phyloP scores from a whole-genome alignment of 2,797 vertebrate species.

The Hypotaenidia okinawae region DNA sequence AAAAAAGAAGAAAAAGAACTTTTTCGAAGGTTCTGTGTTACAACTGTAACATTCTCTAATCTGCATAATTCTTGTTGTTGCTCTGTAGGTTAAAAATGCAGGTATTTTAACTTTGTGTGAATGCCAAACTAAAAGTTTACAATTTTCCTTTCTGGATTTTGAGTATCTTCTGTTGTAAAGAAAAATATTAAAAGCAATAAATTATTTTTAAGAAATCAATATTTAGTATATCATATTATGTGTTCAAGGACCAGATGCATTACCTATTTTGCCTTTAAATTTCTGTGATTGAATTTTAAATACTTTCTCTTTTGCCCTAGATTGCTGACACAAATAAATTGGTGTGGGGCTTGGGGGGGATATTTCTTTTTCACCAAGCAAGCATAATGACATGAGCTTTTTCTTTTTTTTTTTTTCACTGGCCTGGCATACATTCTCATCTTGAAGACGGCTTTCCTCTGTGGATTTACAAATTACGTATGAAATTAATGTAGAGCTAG shows the following conservation, averaged over 20 bases:
- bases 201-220: slow-evolving; percentile 99
- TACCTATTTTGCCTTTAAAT: slow-evolving; percentile 91
- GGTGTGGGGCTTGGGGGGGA: neutral
- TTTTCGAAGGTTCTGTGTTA: slow-evolving; percentile 90
- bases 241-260: slow-evolving; percentile 91
- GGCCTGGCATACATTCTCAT: slow-evolving; percentile 73
- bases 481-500: slow-evolving; percentile 70
- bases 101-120: slow-evolving; percentile 92
- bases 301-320: slow-evolving; percentile 75
- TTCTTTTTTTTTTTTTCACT: slow-evolving; percentile 62
- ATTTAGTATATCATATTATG: slow-evolving; percentile 97
- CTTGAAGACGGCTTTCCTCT: slow-evolving; percentile 75
- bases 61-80: slow-evolving; percentile 85
- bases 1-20: slow-evolving; percentile 74
- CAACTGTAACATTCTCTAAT: slow-evolving; percentile 85
- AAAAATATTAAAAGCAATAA: slow-evolving; percentile 98
- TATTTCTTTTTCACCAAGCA: slow-evolving; percentile 64
- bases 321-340: slow-evolving; percentile 77
- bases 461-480: slow-evolving; percentile 70
- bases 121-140: slow-evolving; percentile 99
- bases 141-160: slow-evolving; percentile 95
- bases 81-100: slow-evolving; percentile 85
- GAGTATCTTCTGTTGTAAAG: slow-evolving; percentile 97
- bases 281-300: slow-evolving; percentile 80
- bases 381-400: slow-evolving; percentile 59